phyloP scores from a whole-genome alignment of 2,888 invertebrate species.

The Andrena fulva region DNA sequence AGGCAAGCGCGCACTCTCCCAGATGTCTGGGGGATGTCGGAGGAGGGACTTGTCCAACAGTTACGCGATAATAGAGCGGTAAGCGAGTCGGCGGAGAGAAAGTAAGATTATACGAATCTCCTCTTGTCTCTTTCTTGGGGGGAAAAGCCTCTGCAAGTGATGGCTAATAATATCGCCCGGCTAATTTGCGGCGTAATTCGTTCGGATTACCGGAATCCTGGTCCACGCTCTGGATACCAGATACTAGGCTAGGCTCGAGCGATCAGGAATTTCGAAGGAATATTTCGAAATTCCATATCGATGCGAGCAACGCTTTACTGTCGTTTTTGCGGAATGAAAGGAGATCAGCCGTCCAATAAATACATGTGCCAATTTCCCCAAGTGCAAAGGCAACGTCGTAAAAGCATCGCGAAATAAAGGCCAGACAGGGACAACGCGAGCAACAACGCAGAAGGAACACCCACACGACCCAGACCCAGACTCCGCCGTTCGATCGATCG shows the following conservation, averaged over 20 bases:
- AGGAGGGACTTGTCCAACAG: slow-evolving; percentile 33
- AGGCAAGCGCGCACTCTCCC: slow-evolving; percentile 26
- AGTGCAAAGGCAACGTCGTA: neutral
- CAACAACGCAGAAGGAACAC: slow-evolving; percentile 21
- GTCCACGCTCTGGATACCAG: neutral
- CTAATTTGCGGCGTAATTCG: slow-evolving; percentile 19
- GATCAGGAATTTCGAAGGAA: too few species aligned
- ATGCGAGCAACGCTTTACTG: too few species aligned
- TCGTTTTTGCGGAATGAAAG: too few species aligned
- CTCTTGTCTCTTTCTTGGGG: neutral
- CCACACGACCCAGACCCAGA: slow-evolving; percentile 44
- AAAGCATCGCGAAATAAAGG: slow-evolving; percentile 19
- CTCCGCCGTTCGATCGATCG: slow-evolving; percentile 39
- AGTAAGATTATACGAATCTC: slow-evolving; percentile 13
- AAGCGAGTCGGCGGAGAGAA: slow-evolving; percentile 30
- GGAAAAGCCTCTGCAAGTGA: neutral
- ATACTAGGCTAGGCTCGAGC: neutral
- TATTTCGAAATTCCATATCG: too few species aligned
- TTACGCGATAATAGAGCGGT: slow-evolving; percentile 54
- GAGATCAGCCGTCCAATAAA: neutral
- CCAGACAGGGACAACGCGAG: slow-evolving; percentile 16
- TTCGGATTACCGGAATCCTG: slow-evolving; percentile 9
- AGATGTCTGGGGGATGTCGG: neutral
- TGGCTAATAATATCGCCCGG: slow-evolving; percentile 4
- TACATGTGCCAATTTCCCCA: neutral